These are phyloP conservation scores for Podargus strigoides DNA, from an alignment of 2,797 vertebrate genomes.

Conservation along the genomic window DNA sequence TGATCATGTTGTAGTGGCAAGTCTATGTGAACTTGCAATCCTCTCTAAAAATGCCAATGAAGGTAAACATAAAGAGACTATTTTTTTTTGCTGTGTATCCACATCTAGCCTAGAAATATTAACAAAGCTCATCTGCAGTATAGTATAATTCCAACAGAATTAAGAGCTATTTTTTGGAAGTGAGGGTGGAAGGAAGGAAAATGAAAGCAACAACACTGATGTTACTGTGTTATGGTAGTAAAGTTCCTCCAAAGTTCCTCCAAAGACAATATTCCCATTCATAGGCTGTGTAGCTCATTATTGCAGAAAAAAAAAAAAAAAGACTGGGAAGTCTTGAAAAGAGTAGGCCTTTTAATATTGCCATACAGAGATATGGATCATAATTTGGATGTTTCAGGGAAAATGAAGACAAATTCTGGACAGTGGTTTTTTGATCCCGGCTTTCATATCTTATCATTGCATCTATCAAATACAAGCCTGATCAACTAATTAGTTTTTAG, in stretches of 20 bases:
- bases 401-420: background rate
- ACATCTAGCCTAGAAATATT: background rate
- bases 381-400: background rate
- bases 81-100: background rate
- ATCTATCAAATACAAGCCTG: background rate
- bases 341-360: background rate
- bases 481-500: background rate
- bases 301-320: background rate
- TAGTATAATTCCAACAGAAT: background rate
- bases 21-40: background rate
- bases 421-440: background rate
- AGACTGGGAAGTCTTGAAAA: background rate
- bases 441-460: background rate
- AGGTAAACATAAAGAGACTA: background rate
- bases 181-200: background rate
- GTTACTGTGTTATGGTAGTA: background rate
- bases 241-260: background rate
- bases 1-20: background rate
- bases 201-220: background rate
- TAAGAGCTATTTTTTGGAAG: background rate
- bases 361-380: background rate
- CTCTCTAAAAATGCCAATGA: background rate
- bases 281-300: background rate
- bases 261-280: background rate
- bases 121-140: background rate